Evolutionary conservation across 2,113 vertebrate species (phyloP), one percentile per base, ranked within the genome.

Genomic region (Bubo bubo): DNA sequence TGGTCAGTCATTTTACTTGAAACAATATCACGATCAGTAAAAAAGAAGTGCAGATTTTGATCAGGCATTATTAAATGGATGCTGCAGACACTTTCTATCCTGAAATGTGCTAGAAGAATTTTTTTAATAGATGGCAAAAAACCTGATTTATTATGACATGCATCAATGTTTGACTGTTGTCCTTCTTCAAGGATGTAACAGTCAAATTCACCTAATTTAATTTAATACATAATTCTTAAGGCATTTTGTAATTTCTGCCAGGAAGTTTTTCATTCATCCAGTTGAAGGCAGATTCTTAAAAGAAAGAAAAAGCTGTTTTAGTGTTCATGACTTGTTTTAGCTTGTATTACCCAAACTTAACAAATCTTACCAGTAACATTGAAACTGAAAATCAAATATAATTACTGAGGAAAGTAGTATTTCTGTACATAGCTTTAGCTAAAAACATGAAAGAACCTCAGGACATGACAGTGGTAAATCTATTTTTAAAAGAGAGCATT

Each of bases 401-500:
- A 68, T 95, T 82, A 85, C 22, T 62, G 76, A 79, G 47, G 60
- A 58, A 80, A 75, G 24, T 32, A 35, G 14, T 70, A 41, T 80
- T 73, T 92, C 52, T 79, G 37, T 60, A 26, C 39, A 39, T 50
- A 60, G 24, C 21, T 75, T 68, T 41, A 82, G 53, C 72, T 95
- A 67, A 83, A 95, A 77, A 26, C 53, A 27, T 34, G 34, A 30
- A 91, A 81, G 76, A 71, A 84, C 68, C 76, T 56, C 64, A 75
- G 95, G 79, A 86, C 21, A n/a, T 2, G 9, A 32, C 6, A 37
- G 50, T 80, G 81, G 39, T 72, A 70, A 87, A 93, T 94, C 72
- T 92, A 71, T 93, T 95, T 97, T 94, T 94, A 83, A 91, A 89
- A 60, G 47, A 55, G 41, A 60, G 55, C 63, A 56, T 88, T 92